phyloP scores from a whole-genome alignment of 1,140 invertebrate species.

The Steinernema khuongi region DNA sequence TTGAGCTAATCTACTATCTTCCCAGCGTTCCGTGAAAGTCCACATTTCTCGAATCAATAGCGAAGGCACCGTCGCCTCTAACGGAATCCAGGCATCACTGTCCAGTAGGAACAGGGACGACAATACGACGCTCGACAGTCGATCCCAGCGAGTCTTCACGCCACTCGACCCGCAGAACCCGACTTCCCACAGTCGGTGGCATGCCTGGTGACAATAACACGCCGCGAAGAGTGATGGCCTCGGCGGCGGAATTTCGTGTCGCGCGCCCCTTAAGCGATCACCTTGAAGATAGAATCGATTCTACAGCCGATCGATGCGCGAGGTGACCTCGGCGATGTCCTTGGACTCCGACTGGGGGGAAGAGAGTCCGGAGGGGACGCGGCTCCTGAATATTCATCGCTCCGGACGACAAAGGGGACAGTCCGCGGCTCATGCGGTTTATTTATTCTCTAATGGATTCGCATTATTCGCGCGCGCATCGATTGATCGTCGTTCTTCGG shows the following conservation, averaged over 20 bases:
- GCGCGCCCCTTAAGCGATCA: slow-evolving; percentile 5
- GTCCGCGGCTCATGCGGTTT: background rate
- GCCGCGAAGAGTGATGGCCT: background rate
- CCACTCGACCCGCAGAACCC: too few relatives aligned
- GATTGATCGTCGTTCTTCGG: slow-evolving; percentile 1
- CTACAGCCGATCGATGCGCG: background rate
- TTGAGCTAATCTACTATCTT: too few relatives aligned
- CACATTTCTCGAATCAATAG: too few relatives aligned
- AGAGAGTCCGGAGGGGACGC: background rate
- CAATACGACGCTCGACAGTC: too few relatives aligned
- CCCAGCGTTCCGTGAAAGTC: too few relatives aligned
- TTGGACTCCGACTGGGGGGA: background rate
- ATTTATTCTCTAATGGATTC: slow-evolving; percentile 15
- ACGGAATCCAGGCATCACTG: too few relatives aligned
- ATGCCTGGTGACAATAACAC: slow-evolving; percentile 6
- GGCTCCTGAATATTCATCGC: slow-evolving; percentile 8
- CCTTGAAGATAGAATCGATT: slow-evolving; percentile 13
- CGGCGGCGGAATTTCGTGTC: slow-evolving; percentile 9
- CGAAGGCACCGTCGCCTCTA: too few relatives aligned
- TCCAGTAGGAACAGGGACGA: too few relatives aligned
- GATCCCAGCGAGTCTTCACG: too few relatives aligned
- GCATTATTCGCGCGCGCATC: slow-evolving; percentile 11
- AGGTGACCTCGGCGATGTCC: slow-evolving; percentile 2
- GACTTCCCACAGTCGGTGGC: too few relatives aligned
- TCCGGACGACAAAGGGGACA: background rate